Percentiles rank a stretch among this genome's conserved stretches.
phyloP scores from a whole-genome alignment of 2,113 vertebrate species.

The Prunella himalayana region DNA sequence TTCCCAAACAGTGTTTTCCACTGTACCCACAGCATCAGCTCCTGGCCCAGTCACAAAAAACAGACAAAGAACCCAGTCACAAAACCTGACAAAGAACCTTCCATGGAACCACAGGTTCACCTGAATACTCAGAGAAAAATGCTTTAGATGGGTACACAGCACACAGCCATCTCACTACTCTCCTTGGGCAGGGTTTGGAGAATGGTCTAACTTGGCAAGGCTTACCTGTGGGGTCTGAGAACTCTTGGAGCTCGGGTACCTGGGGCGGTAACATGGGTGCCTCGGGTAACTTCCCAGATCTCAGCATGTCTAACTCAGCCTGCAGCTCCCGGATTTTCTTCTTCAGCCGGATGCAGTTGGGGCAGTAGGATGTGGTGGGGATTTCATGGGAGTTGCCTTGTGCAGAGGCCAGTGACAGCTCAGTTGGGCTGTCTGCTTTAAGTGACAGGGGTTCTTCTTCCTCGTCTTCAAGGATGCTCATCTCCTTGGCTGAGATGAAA shows the following conservation, averaged over 20 bases:
- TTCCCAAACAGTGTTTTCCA: slow-evolving; percentile 24
- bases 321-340: slow-evolving; percentile 91
- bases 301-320: slow-evolving; percentile 86
- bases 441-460: slow-evolving; percentile 74
- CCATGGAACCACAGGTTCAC: background rate
- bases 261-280: slow-evolving; percentile 68
- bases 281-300: slow-evolving; percentile 77
- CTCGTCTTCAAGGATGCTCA: slow-evolving; percentile 67
- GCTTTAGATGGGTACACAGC: background rate
- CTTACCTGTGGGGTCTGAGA: slow-evolving; percentile 89
- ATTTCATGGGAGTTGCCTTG: slow-evolving; percentile 72
- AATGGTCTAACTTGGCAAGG: slow-evolving; percentile 35
- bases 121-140: background rate
- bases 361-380: slow-evolving; percentile 92
- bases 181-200: slow-evolving; percentile 57
- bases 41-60: background rate
- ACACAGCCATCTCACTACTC: slow-evolving; percentile 26
- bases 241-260: slow-evolving; percentile 83
- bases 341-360: slow-evolving; percentile 91
- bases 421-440: slow-evolving; percentile 81
- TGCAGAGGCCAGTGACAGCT: slow-evolving; percentile 65
- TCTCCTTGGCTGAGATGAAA: slow-evolving; percentile 62
- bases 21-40: slow-evolving; percentile 2
- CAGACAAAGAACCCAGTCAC: background rate
- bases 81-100: slow-evolving; percentile 8